Percentiles rank a stretch among this genome's conserved stretches.
phyloP scores from a whole-genome alignment of 2,797 vertebrate species.

The Helostoma temminkii region DNA sequence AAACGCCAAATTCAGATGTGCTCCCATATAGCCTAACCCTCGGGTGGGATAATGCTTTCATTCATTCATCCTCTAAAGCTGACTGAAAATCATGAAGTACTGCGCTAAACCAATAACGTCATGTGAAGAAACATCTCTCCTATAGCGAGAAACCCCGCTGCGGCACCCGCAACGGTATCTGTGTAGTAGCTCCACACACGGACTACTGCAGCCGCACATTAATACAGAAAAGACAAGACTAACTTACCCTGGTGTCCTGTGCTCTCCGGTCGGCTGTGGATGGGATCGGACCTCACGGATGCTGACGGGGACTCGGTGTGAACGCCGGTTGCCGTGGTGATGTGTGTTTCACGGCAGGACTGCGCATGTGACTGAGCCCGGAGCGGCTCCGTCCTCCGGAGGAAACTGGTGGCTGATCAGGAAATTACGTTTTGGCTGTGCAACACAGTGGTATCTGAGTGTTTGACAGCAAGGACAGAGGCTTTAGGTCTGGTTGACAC shows the following conservation, averaged over 20 bases:
- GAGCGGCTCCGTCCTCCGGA: conserved; percentile 58
- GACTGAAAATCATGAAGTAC: not conserved
- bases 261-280: conserved; percentile 47
- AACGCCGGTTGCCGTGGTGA: conserved; percentile 81
- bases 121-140: not conserved
- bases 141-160: conserved; percentile 13
- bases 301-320: conserved; percentile 63
- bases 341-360: conserved; percentile 71
- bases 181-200: not conserved
- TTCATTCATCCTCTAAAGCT: not conserved
- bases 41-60: not conserved
- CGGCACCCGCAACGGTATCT: not conserved
- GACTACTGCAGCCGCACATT: not conserved
- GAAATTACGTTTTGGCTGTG: conserved; percentile 33
- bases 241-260: conserved; percentile 70
- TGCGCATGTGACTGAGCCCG: conserved; percentile 71
- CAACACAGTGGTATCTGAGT: conserved; percentile 6
- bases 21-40: not conserved
- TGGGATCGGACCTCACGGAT: conserved; percentile 52
- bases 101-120: conserved; percentile 1
- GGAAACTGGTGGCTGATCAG: conserved; percentile 51
- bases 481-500: too few species aligned
- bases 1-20: not conserved
- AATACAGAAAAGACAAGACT: not conserved
- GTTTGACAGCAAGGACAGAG: conserved; percentile 11